Percentiles rank a stretch among this genome's conserved stretches.
phyloP scores from a whole-genome alignment of 2,797 vertebrate genomes.

The Arrhamphus sclerolepis region DNA sequence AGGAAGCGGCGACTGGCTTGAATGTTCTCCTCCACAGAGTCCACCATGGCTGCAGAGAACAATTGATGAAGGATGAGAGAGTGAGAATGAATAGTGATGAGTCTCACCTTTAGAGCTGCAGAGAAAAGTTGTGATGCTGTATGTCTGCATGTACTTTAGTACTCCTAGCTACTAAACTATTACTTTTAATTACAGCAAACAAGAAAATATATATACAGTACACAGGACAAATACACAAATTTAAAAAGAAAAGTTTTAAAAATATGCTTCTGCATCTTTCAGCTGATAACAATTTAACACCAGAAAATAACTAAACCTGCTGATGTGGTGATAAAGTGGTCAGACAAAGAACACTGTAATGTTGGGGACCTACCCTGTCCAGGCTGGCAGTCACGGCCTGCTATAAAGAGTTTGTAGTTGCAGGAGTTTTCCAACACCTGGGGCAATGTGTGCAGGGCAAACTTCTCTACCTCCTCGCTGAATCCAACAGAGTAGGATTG shows the following conservation, averaged over 20 bases:
- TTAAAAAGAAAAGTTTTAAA: too few relatives aligned
- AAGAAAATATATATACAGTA: too few relatives aligned
- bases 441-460: constrained; percentile 86
- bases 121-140: too few relatives aligned
- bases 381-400: constrained; percentile 85
- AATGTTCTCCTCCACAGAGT: constrained; percentile 85
- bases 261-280: background rate
- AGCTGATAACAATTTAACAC: background rate
- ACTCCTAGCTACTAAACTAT: too few relatives aligned
- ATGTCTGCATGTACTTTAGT: too few relatives aligned
- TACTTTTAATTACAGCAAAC: too few relatives aligned
- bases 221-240: too few relatives aligned
- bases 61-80: background rate
- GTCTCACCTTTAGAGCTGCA: background rate
- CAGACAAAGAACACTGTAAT: too few relatives aligned
- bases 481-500: constrained; percentile 63
- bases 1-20: constrained; percentile 88
- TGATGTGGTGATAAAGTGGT: too few relatives aligned
- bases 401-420: constrained; percentile 91
- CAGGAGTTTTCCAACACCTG: constrained; percentile 87
- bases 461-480: constrained; percentile 80
- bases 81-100: background rate
- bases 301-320: too few relatives aligned
- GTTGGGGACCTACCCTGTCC: constrained; percentile 84
- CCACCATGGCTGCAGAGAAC: constrained; percentile 79